Conservation (phyloP, 2,113 vertebrate species). For the Scartelaos histophorus region DNA sequence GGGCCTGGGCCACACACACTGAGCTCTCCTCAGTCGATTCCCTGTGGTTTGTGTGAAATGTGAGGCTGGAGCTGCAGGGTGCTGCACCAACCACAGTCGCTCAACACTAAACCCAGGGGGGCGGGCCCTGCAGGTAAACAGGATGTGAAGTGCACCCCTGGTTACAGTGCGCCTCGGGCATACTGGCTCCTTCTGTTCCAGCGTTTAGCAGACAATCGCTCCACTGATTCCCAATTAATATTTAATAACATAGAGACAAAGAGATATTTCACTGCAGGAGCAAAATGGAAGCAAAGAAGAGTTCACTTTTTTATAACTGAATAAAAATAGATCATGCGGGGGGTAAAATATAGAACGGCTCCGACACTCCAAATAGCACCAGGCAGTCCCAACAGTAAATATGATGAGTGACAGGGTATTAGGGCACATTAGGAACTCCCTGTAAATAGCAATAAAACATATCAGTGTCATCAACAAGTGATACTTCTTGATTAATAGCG, state of each 20-base stretch:
- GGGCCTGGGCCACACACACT: constrained; percentile 52
- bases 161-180: constrained; percentile 64
- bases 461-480: not conserved
- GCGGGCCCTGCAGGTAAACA: constrained; percentile 65
- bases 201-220: constrained; percentile 78
- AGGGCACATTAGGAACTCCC: not conserved
- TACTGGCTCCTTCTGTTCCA: constrained; percentile 71
- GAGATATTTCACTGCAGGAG: constrained; percentile 51
- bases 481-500: not conserved
- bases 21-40: constrained; percentile 51
- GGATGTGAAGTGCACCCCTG: constrained; percentile 58
- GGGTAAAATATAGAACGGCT: not conserved
- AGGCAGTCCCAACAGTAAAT: not conserved
- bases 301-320: constrained; percentile 26
- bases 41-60: constrained; percentile 60
- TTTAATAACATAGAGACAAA: constrained; percentile 71
- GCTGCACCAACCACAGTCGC: constrained; percentile 51
- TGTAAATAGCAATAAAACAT: not conserved
- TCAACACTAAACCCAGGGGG: constrained; percentile 51
- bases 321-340: not conserved
- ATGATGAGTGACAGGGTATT: not conserved
- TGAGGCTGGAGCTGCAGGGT: constrained; percentile 57
- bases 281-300: constrained; percentile 19
- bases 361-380: not conserved
- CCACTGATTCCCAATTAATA: constrained; percentile 80